Base-by-base conservation (phyloP, 2,113 vertebrate genomes). In the Macquaria australasica region DNA sequence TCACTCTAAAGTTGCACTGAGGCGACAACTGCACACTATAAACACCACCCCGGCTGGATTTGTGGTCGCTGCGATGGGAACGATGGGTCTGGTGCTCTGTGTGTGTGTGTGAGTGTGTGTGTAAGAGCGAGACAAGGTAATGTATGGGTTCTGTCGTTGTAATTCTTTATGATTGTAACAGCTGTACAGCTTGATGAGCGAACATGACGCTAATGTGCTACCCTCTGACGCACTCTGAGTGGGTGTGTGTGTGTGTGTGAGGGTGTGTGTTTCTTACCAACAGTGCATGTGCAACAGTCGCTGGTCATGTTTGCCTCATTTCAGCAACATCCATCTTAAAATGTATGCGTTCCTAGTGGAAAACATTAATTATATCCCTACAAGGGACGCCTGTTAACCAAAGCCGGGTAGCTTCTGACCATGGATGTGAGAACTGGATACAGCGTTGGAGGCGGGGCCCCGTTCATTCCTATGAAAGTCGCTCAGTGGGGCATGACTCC, bases 1-100 rank as follows among this genome's bases (percentile, higher is more conserved):
- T 62, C 8, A 16, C 74, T 55, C 64, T 71, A 21, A 66, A 86
- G 85, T 91, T 81, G 43, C 88, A 88, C 84, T 59, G 64, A 91
- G 89, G 91, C 73, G 86, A 93, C 88, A 93, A 89, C 89, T 93
- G 78, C 88, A 82, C 84, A 84, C 87, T 79, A 84, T 93, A 92
- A 95, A 94, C 93, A 88, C 91, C 14, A 20, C 41, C 64, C 70
- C 3, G 67, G 82, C 77, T 88, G 85, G 87, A 90, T 92, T 87
- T 88, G 92, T 75, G 87, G 88, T 75, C 18, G 5, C 69, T 59
- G 77, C 10, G 41, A 87, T 15, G 16, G 62, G 60, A 55, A 76
- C 63, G 85, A 81, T 77, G 72, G 77, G 60, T 64, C 45, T 83
- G 67, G 18, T 74, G 50, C 60, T 84, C 72, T 25, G 28, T 74